Evolutionary conservation across 1,140 invertebrate genomes (phyloP).

Genomic region (Trigoniulus corallinus): DNA sequence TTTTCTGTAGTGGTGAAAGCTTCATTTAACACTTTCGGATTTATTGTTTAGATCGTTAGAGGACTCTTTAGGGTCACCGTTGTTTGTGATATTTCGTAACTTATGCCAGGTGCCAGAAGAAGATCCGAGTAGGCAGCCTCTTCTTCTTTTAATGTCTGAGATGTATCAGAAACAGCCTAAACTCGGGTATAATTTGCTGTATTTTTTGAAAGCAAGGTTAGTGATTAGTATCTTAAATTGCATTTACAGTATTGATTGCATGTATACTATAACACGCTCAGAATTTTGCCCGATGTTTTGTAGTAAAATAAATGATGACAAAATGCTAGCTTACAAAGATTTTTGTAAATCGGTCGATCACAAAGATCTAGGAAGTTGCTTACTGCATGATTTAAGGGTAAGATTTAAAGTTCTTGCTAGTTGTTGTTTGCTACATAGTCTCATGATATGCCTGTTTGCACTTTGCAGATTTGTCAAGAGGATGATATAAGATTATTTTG

Average conservation of each 20-base stretch:
- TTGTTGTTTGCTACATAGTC: conserved; percentile 4
- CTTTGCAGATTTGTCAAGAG: conserved; percentile 54
- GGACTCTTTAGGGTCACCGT: conserved; percentile 58
- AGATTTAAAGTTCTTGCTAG: conserved; percentile 7
- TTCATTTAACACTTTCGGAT: not conserved
- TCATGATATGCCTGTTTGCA: conserved; percentile 13
- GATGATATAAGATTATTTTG: conserved; percentile 71
- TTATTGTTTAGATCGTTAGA: conserved; percentile 35
- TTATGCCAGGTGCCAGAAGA: conserved; percentile 48
- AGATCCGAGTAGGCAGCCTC: conserved; percentile 53
- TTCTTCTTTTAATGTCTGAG: conserved; percentile 53
- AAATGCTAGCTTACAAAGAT: conserved; percentile 61
- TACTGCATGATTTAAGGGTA: conserved; percentile 60
- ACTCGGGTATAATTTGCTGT: conserved; percentile 70
- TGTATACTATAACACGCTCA: no score
- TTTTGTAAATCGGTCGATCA: conserved; percentile 50
- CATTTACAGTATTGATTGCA: no score
- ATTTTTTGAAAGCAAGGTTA: conserved; percentile 61
- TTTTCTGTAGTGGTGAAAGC: not conserved
- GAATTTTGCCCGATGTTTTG: no score
- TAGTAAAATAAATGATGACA: conserved; percentile 51
- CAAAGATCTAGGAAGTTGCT: conserved; percentile 55
- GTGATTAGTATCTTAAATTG: conserved; percentile 15
- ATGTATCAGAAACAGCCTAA: conserved; percentile 47
- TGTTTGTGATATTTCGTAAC: conserved; percentile 65